These are phyloP conservation scores for Trichogramma evanescens DNA, from an alignment of 2,888 invertebrate genomes.

Conservation along the genomic window DNA sequence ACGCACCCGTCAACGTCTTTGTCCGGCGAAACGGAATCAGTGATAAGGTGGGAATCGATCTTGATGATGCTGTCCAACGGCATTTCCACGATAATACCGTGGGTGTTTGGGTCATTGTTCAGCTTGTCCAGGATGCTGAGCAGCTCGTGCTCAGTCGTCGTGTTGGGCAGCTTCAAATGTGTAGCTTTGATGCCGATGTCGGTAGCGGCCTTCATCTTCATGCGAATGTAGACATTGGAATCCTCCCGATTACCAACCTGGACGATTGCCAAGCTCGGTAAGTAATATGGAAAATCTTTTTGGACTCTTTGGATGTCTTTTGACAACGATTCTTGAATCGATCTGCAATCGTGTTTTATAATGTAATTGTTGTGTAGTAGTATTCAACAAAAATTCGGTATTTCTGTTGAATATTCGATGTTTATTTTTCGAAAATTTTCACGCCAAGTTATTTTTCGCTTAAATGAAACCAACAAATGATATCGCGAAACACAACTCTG, in stretches of 20 bases:
- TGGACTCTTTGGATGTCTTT: conserved; percentile 59
- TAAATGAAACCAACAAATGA: too few relatives aligned
- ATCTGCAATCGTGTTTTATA: conserved; percentile 47
- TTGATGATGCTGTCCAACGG: conserved; percentile 77
- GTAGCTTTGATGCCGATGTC: conserved; percentile 82
- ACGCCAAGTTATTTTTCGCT: too few relatives aligned
- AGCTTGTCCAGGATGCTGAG: conserved; percentile 63
- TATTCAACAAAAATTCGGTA: too few relatives aligned
- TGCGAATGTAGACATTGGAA: conserved; percentile 95
- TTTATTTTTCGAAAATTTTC: too few relatives aligned
- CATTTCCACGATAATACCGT: conserved; percentile 96
- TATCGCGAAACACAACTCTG: too few relatives aligned
- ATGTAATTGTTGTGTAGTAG: too few relatives aligned
- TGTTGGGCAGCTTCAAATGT: conserved; percentile 71
- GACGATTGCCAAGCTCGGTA: conserved; percentile 80
- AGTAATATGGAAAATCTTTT: conserved; percentile 55
- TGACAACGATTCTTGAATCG: conserved; percentile 63
- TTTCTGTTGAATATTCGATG: too few relatives aligned
- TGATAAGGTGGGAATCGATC: conserved; percentile 81
- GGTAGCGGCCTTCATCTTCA: conserved; percentile 87
- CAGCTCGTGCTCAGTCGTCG: conserved; percentile 76
- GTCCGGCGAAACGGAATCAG: conserved; percentile 77
- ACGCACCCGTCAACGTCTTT: conserved; percentile 94
- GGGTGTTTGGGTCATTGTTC: conserved; percentile 76
- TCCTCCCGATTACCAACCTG: conserved; percentile 95